A percentile compares a stretch with the other conserved stretches of the same genome.
Conservation (phyloP, 2,113 vertebrate genomes). For the Reinhardtius hippoglossoides region DNA sequence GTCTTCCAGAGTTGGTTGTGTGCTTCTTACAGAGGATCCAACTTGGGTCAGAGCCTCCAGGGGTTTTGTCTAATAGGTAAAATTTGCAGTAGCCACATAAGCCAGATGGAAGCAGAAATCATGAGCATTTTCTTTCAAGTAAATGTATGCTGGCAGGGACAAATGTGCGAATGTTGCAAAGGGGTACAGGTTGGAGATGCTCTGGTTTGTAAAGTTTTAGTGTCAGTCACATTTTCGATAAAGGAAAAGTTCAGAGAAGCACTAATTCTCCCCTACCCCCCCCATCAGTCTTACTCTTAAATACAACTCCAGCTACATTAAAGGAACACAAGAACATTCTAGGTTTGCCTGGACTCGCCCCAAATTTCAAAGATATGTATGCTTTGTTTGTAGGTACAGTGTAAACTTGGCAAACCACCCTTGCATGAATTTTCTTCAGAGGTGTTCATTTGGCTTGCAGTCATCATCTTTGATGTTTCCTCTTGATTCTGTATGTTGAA, state of each 20-base stretch:
- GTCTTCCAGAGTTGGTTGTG: constrained; percentile 74
- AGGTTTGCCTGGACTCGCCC: constrained; percentile 71
- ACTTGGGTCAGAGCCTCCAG: constrained; percentile 61
- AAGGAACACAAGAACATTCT: constrained; percentile 71
- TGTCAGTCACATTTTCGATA: constrained; percentile 59
- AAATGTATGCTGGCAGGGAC: constrained; percentile 53
- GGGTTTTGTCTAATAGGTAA: constrained; percentile 53
- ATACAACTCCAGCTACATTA: constrained; percentile 79
- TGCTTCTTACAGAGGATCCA: constrained; percentile 78
- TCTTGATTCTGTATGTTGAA: constrained; percentile 71
- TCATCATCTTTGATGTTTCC: constrained; percentile 71
- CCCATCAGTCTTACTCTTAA: constrained; percentile 74
- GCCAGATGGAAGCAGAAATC: constrained; percentile 74
- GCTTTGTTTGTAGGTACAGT: constrained; percentile 74
- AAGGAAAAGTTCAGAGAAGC: constrained; percentile 72
- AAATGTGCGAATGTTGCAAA: constrained; percentile 62
- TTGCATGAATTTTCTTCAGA: constrained; percentile 73
- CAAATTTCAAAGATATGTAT: constrained; percentile 74
- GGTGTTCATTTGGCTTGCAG: constrained; percentile 79
- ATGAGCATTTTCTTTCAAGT: constrained; percentile 63
- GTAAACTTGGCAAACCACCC: constrained; percentile 79
- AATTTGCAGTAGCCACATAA: constrained; percentile 72
- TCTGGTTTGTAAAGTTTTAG: constrained; percentile 69
- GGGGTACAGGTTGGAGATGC: constrained; percentile 55
- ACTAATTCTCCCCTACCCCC: constrained; percentile 51